phyloP scores from a whole-genome alignment of 1,140 invertebrate species.

The Asobara japonica region DNA sequence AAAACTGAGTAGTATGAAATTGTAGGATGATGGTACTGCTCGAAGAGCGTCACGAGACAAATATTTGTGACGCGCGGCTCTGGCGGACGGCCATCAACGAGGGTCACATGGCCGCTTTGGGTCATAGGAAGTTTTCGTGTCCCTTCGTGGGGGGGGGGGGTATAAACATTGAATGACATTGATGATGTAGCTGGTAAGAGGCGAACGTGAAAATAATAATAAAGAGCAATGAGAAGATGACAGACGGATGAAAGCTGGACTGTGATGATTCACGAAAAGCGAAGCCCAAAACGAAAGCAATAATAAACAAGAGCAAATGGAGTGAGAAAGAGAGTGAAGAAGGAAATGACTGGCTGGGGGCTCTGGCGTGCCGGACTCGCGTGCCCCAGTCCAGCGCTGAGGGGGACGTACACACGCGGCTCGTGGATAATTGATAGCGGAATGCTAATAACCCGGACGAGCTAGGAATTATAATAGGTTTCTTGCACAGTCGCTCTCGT shows the following conservation, averaged over 20 bases:
- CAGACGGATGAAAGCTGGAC: neutral
- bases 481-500: constrained; percentile 42
- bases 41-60: too few relatives aligned
- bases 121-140: neutral
- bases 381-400: constrained; percentile 17
- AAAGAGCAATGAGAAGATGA: neutral
- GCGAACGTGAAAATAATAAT: constrained; percentile 19
- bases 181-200: neutral
- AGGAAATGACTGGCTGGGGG: constrained; percentile 17
- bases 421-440: constrained; percentile 56
- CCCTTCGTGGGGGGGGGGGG: neutral
- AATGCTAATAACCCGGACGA: constrained; percentile 61
- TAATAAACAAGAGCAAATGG: neutral
- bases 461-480: constrained; percentile 59
- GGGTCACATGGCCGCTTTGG: neutral
- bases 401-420: constrained; percentile 37
- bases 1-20: too few relatives aligned
- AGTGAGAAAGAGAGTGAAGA: constrained; percentile 19
- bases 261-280: constrained; percentile 31
- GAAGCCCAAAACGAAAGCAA: neutral
- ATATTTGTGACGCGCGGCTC: too few relatives aligned
- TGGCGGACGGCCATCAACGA: too few relatives aligned
- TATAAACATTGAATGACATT: constrained; percentile 2
- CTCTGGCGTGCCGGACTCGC: constrained; percentile 13
- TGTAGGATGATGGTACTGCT: too few relatives aligned